Percentiles rank a stretch among this genome's conserved stretches.
phyloP scores from a whole-genome alignment of 2,888 invertebrate species.

The Caenorhabditis sp. region DNA sequence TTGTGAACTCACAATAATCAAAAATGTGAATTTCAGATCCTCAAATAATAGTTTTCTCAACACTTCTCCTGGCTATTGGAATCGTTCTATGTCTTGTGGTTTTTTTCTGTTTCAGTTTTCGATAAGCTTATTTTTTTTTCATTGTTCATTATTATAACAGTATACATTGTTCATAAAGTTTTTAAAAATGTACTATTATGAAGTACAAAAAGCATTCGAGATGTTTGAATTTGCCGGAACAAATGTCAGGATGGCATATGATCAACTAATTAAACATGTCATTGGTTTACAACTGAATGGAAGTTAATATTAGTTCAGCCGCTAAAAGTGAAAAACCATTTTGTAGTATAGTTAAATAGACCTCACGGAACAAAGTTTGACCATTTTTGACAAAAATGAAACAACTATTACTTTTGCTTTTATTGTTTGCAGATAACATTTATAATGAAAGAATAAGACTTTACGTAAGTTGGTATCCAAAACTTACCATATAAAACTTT shows the following conservation, averaged over 20 bases:
- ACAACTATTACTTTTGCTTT: background rate
- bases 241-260: background rate
- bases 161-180: too few relatives aligned
- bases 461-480: background rate
- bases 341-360: background rate
- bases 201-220: background rate
- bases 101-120: background rate
- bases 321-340: conserved; percentile 20
- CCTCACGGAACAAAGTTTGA: background rate
- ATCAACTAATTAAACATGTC: conserved; percentile 1
- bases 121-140: background rate
- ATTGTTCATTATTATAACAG: background rate
- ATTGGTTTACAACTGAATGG: conserved; percentile 17
- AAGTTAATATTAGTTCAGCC: conserved; percentile 30
- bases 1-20: background rate
- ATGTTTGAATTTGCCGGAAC: background rate
- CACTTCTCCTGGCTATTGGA: background rate
- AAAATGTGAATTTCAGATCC: background rate
- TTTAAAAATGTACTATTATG: too few relatives aligned
- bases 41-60: background rate
- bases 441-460: background rate
- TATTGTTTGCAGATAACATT: background rate
- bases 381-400: background rate
- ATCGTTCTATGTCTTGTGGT: background rate
- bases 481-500: too few relatives aligned